Evolutionary conservation across 2,113 vertebrate genomes (phyloP).

Genomic region (Prietella phreatophila): DNA sequence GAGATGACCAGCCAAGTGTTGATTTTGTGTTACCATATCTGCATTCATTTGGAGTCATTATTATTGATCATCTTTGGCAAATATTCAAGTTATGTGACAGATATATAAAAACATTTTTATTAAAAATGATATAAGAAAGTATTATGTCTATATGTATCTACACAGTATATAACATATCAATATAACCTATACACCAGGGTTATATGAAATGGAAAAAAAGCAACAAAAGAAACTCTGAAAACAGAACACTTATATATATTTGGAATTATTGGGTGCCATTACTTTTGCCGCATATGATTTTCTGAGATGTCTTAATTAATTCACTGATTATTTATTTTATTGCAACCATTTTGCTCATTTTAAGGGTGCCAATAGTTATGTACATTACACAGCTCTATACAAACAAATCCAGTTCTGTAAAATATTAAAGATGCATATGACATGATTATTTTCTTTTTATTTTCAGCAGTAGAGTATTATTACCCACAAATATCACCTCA

Average conservation of each 20-base stretch:
- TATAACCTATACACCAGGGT: neutral
- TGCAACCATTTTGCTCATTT: neutral
- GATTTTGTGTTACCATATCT: neutral
- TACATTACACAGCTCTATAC: neutral
- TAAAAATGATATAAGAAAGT: too few relatives aligned
- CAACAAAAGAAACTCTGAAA: too few relatives aligned
- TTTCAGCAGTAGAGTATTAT: neutral
- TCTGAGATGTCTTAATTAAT: neutral
- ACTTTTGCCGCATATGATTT: neutral
- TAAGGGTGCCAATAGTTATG: neutral
- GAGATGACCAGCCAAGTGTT: neutral
- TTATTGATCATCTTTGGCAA: neutral
- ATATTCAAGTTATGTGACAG: neutral
- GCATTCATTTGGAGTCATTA: neutral
- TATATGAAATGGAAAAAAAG: neutral
- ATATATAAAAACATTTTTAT: too few relatives aligned
- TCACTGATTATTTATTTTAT: neutral
- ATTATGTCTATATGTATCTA: neutral
- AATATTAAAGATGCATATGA: neutral
- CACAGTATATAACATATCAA: neutral
- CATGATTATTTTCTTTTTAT: neutral
- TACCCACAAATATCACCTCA: neutral
- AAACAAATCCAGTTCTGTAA: slow-evolving; percentile 48
- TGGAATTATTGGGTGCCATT: neutral
- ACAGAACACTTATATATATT: too few relatives aligned